Conservation (phyloP, 1,140 invertebrate species). For the Paramacrobiotus metropolitanus region DNA sequence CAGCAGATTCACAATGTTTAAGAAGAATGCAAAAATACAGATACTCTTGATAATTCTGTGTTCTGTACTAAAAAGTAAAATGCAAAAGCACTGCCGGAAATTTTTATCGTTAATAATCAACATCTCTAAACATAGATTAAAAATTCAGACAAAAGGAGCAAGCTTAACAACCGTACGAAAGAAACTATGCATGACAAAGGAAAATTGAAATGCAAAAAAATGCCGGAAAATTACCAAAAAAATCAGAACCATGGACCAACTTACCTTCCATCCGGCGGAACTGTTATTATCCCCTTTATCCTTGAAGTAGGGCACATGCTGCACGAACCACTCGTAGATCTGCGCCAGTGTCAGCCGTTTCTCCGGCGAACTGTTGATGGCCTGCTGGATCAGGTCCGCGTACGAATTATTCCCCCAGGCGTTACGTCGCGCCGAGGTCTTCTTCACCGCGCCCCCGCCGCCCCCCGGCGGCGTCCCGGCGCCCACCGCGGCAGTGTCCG, state of each 20-base stretch:
- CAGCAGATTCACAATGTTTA: too few relatives aligned
- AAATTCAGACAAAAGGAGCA: too few relatives aligned
- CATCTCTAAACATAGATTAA: neutral
- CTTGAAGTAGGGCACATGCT: slow-evolving; percentile 97
- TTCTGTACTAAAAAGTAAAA: too few relatives aligned
- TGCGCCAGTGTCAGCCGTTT: slow-evolving; percentile 81
- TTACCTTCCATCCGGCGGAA: slow-evolving; percentile 99
- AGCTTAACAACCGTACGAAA: too few relatives aligned
- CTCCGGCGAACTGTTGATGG: slow-evolving; percentile 81
- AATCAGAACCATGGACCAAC: too few relatives aligned
- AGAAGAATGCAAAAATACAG: too few relatives aligned
- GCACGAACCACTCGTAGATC: slow-evolving; percentile 99
- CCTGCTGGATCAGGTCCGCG: slow-evolving; percentile 95
- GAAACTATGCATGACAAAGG: too few relatives aligned
- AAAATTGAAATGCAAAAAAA: too few relatives aligned
- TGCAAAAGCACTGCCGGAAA: too few relatives aligned
- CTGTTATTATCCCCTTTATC: slow-evolving; percentile 98
- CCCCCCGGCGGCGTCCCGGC: neutral
- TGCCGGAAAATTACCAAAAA: too few relatives aligned
- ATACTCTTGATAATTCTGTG: too few relatives aligned
- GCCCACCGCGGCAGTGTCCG: neutral
- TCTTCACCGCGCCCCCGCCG: slow-evolving; percentile 14
- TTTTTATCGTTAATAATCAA: too few relatives aligned
- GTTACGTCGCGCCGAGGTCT: slow-evolving; percentile 42
- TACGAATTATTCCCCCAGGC: slow-evolving; percentile 98